These are phyloP conservation scores for Seriola dumerili DNA, from an alignment of 2,113 vertebrate species.

Conservation along the genomic window DNA sequence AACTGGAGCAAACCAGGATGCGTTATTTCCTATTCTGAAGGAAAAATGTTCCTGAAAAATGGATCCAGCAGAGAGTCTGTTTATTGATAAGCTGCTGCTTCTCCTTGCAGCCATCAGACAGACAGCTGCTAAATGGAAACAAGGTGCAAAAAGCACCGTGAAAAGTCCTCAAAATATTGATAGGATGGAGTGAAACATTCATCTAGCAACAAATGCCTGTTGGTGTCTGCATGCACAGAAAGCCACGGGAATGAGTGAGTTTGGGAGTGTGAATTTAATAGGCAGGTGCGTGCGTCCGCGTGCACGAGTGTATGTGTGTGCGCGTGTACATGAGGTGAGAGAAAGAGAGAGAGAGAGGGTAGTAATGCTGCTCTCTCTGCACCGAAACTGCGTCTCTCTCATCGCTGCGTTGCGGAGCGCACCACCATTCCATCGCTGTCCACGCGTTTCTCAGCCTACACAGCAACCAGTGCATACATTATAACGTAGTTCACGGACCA, in stretches of 20 bases:
- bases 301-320: slow-evolving; percentile 22
- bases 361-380: slow-evolving; percentile 73
- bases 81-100: slow-evolving; percentile 45
- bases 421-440: slow-evolving; percentile 76
- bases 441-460: slow-evolving; percentile 81
- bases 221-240: slow-evolving; percentile 36
- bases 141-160: slow-evolving; percentile 25
- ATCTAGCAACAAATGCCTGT: slow-evolving; percentile 36
- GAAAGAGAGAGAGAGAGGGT: slow-evolving; percentile 22
- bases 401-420: slow-evolving; percentile 74
- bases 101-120: slow-evolving; percentile 35
- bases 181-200: background rate
- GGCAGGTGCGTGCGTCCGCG: slow-evolving; percentile 43
- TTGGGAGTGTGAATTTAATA: slow-evolving; percentile 58
- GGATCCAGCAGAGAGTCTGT: slow-evolving; percentile 1
- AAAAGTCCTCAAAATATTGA: slow-evolving; percentile 36
- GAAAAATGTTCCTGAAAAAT: slow-evolving; percentile 13
- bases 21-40: slow-evolving; percentile 4
- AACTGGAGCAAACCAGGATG: background rate
- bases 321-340: slow-evolving; percentile 41
- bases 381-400: slow-evolving; percentile 78
- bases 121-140: slow-evolving; percentile 39
- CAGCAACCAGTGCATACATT: slow-evolving; percentile 72
- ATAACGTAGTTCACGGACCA: slow-evolving; percentile 40
- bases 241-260: slow-evolving; percentile 40